Conservation (phyloP, 2,888 invertebrate genomes). For the Miltochrista miniata region DNA sequence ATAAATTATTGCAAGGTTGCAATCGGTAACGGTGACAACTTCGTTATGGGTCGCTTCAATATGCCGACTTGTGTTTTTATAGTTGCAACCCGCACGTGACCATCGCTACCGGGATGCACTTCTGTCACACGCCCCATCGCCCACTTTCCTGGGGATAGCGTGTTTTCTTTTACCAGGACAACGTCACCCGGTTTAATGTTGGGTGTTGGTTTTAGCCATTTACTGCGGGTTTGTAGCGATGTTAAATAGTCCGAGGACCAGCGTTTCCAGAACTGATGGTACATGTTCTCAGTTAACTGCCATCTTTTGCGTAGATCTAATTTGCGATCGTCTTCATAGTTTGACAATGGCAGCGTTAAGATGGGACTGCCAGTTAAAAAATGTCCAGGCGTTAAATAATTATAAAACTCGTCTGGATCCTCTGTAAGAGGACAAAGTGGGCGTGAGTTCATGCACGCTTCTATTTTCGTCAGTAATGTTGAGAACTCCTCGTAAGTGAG, state of each 20-base stretch:
- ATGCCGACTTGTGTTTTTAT: background rate
- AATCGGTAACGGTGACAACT: background rate
- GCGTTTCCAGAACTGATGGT: conserved; percentile 13
- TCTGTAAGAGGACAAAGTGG: conserved; percentile 25
- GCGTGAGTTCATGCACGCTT: conserved; percentile 16
- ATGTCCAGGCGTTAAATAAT: conserved; percentile 28
- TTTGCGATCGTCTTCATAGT: background rate
- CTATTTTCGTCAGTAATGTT: conserved; percentile 5
- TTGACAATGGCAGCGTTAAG: background rate
- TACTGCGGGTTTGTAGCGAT: conserved; percentile 10
- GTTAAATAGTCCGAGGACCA: conserved; percentile 11
- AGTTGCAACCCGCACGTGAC: background rate
- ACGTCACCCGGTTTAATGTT: conserved; percentile 8
- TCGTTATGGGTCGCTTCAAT: background rate
- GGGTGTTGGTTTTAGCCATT: conserved; percentile 11
- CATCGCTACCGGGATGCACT: background rate
- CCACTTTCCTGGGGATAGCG: background rate
- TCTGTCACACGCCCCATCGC: background rate
- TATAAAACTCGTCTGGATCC: conserved; percentile 24
- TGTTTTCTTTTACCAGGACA: background rate
- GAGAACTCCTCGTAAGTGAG: conserved; percentile 3
- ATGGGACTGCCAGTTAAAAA: conserved; percentile 20
- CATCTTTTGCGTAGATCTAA: conserved; percentile 1
- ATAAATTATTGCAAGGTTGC: too few species aligned
- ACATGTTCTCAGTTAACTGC: conserved; percentile 15